phyloP scores from a whole-genome alignment of 2,113 vertebrate species.

The Hippopotamus amphibius region DNA sequence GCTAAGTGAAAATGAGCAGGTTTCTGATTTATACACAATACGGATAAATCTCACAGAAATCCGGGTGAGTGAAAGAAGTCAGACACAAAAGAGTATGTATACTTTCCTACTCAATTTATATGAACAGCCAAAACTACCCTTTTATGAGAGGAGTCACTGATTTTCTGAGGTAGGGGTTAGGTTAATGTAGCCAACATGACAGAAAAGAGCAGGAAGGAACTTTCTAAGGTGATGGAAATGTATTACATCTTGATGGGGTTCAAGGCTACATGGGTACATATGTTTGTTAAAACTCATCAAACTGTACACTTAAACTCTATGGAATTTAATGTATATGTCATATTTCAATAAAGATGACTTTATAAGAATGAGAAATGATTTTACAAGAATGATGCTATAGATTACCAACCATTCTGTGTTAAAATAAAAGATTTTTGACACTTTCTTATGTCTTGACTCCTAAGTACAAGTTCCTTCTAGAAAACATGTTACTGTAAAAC shows the following conservation, averaged over 20 bases:
- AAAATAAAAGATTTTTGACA: constrained; percentile 21
- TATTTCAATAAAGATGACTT: not conserved
- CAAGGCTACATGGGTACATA: not conserved
- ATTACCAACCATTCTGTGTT: not conserved
- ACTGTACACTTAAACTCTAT: not conserved
- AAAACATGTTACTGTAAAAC: not conserved
- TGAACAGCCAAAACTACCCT: not conserved
- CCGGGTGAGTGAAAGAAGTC: not conserved
- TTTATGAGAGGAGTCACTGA: not conserved
- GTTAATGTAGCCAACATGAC: not conserved
- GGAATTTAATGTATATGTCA: not conserved
- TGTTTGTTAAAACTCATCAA: not conserved
- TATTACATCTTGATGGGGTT: not conserved
- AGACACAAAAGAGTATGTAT: not conserved
- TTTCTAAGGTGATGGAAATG: not conserved
- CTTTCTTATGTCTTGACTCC: not conserved
- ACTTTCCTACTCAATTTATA: not conserved
- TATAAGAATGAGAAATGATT: not conserved
- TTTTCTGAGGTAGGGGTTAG: not conserved
- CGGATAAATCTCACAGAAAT: not conserved
- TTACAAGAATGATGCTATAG: not conserved
- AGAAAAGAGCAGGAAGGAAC: not conserved
- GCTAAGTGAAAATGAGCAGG: not conserved
- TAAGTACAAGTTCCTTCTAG: not conserved
- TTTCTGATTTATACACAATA: not conserved